phyloP scores from a whole-genome alignment of 2,113 vertebrate species.

The Lutjanus erythropterus region DNA sequence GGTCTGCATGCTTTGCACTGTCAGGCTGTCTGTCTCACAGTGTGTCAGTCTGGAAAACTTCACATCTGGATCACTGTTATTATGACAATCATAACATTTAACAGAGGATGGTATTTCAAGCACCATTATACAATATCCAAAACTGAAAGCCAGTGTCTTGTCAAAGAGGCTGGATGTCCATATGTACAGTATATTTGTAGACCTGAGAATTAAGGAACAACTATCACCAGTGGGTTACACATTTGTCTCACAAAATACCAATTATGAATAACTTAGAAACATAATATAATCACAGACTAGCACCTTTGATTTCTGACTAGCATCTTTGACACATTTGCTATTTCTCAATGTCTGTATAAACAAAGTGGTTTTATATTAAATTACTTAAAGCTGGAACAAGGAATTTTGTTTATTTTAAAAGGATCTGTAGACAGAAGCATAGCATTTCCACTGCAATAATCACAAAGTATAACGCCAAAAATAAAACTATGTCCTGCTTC shows the following conservation, averaged over 20 bases:
- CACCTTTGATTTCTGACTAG: not conserved
- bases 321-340: not conserved
- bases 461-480: too few species aligned
- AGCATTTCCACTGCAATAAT: too few species aligned
- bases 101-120: slow-evolving; percentile 45
- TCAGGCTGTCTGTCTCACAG: slow-evolving; percentile 63
- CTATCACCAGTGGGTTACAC: not conserved
- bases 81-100: slow-evolving; percentile 64
- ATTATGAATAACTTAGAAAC: not conserved
- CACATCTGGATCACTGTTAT: slow-evolving; percentile 73
- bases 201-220: not conserved
- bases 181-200: slow-evolving; percentile 9
- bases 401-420: too few species aligned
- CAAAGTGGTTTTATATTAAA: not conserved
- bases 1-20: slow-evolving; percentile 60
- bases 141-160: slow-evolving; percentile 27
- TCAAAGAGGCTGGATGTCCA: slow-evolving; percentile 17
- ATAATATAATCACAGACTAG: not conserved
- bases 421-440: too few species aligned
- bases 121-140: slow-evolving; percentile 44
- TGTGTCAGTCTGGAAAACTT: slow-evolving; percentile 63
- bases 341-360: not conserved
- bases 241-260: not conserved
- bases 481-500: too few species aligned
- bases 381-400: too few species aligned